Conservation (phyloP, 2,888 invertebrate genomes). For the Belgica antarctica region DNA sequence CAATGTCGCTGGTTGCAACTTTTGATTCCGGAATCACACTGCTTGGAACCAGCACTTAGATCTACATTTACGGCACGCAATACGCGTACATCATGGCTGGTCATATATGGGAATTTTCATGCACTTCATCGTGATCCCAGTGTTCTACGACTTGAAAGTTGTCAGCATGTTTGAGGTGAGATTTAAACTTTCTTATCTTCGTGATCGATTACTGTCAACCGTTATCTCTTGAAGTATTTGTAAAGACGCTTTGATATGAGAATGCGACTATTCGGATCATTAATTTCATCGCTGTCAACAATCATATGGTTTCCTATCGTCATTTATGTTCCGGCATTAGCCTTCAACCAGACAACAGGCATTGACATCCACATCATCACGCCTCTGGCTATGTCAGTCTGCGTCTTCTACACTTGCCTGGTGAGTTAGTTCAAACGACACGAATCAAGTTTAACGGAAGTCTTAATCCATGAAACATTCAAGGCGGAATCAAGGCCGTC, state of each 20-base stretch:
- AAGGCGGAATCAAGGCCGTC: constrained; percentile 59
- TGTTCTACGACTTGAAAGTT: constrained; percentile 67
- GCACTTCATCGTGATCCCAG: constrained; percentile 65
- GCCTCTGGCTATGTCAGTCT: constrained; percentile 70
- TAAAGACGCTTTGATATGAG: constrained; percentile 67
- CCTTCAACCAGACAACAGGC: constrained; percentile 76
- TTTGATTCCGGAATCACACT: constrained; percentile 75
- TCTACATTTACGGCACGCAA: constrained; percentile 75
- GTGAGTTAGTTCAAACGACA: constrained; percentile 57
- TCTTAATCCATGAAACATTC: too few relatives aligned
- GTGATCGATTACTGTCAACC: not conserved
- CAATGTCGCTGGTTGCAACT: constrained; percentile 71
- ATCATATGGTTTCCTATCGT: constrained; percentile 56
- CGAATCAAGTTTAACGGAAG: too few relatives aligned
- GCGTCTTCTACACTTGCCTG: constrained; percentile 76
- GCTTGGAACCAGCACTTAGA: constrained; percentile 60
- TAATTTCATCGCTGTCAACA: constrained; percentile 64
- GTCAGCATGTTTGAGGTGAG: constrained; percentile 74
- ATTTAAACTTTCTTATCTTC: not conserved
- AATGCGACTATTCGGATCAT: constrained; percentile 64
- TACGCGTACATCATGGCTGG: constrained; percentile 66
- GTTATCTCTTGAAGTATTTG: constrained; percentile 59
- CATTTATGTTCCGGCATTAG: constrained; percentile 70
- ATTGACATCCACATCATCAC: constrained; percentile 72
- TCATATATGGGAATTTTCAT: constrained; percentile 63